Conservation (phyloP, 2,113 vertebrate species). For the Alces alces region DNA sequence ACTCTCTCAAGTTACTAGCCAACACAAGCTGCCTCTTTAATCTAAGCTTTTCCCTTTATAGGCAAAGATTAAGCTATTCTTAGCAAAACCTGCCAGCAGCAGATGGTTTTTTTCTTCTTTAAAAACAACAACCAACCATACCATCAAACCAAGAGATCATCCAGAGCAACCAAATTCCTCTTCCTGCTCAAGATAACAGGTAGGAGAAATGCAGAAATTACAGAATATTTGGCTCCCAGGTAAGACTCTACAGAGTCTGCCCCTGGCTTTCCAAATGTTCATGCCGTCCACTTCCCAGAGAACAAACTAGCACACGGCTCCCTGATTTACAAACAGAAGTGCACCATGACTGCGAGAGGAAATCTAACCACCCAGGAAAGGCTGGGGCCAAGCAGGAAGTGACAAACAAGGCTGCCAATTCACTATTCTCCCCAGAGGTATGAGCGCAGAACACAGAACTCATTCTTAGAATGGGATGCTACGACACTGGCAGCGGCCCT, state of each 20-base stretch:
- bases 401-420: not conserved
- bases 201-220: not conserved
- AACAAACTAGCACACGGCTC: not conserved
- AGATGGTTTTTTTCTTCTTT: not conserved
- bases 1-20: not conserved
- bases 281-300: not conserved
- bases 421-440: not conserved
- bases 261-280: not conserved
- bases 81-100: not conserved
- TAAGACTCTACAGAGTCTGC: not conserved
- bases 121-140: not conserved
- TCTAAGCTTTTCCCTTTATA: not conserved
- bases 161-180: not conserved
- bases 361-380: not conserved
- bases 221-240: not conserved
- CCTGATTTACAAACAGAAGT: not conserved
- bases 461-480: not conserved
- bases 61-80: constrained; percentile 32
- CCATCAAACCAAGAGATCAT: not conserved
- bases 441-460: not conserved
- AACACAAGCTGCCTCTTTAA: not conserved
- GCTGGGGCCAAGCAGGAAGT: not conserved
- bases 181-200: not conserved
- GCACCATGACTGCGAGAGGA: not conserved
- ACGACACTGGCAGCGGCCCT: fast-evolving